Conservation (phyloP, 2,888 invertebrate genomes). For the Clistopyga incitator region DNA sequence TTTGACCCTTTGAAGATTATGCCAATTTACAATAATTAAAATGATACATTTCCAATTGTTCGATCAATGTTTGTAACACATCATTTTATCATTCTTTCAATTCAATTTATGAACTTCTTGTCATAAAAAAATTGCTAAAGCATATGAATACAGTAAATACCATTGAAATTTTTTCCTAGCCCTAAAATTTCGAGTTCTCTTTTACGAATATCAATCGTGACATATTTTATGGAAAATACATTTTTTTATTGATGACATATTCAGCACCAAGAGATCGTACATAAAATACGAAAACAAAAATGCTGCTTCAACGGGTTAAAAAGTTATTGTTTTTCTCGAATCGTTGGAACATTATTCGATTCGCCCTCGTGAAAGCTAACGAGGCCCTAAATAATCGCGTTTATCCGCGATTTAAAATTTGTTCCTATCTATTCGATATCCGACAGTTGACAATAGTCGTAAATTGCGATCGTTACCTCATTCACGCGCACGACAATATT, state of each 20-base stretch:
- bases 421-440: constrained; percentile 67
- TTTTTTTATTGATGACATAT: neutral
- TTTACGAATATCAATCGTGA: neutral
- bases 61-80: neutral
- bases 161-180: neutral
- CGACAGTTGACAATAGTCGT: constrained; percentile 47
- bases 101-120: neutral
- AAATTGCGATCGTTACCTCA: constrained; percentile 25
- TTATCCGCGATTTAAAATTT: constrained; percentile 59
- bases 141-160: neutral
- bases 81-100: neutral
- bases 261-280: neutral
- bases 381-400: constrained; percentile 52
- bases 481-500: neutral
- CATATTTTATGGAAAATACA: neutral
- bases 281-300: neutral
- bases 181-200: neutral
- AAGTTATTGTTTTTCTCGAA: neutral
- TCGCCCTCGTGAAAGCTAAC: constrained; percentile 25
- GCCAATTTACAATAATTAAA: neutral
- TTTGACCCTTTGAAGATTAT: constrained; percentile 9
- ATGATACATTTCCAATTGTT: neutral
- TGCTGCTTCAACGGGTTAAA: constrained; percentile 20
- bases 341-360: constrained; percentile 22
- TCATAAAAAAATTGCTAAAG: neutral